Evolutionary conservation across 2,888 invertebrate genomes (phyloP).

Genomic region (Siphonodentalium dalli): DNA sequence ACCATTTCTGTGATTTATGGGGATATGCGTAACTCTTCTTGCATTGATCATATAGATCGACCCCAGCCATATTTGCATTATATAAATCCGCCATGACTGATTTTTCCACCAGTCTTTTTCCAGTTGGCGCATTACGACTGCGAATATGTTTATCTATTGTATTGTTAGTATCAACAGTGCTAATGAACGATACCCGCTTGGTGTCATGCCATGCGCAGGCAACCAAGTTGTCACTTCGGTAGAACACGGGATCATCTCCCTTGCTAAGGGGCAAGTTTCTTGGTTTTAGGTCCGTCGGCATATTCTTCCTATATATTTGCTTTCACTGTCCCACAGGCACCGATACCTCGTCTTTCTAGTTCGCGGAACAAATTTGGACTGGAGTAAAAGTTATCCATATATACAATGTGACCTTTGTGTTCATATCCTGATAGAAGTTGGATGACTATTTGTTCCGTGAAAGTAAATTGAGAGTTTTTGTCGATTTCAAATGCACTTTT

Average conservation of each 20-base stretch:
- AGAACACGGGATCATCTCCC: constrained; percentile 2
- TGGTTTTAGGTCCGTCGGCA: constrained; percentile 6
- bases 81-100: constrained; percentile 18
- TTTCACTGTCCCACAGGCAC: constrained; percentile 14
- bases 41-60: constrained; percentile 21
- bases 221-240: background rate
- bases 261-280: no score
- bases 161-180: constrained; percentile 1
- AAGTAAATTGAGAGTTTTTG: background rate
- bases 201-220: constrained; percentile 1
- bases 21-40: constrained; percentile 20
- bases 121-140: background rate
- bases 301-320: constrained; percentile 15
- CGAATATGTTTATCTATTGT: constrained; percentile 6
- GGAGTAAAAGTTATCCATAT: constrained; percentile 14
- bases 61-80: constrained; percentile 25
- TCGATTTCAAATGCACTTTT: constrained; percentile 6
- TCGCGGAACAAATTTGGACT: constrained; percentile 11
- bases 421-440: constrained; percentile 4
- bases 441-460: constrained; percentile 10
- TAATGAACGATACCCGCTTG: background rate
- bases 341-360: constrained; percentile 13
- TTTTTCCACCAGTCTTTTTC: constrained; percentile 8
- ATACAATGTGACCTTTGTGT: background rate
- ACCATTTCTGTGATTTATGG: constrained; percentile 21